phyloP scores from a whole-genome alignment of 2,888 invertebrate species.

The Horisme vitalbata region DNA sequence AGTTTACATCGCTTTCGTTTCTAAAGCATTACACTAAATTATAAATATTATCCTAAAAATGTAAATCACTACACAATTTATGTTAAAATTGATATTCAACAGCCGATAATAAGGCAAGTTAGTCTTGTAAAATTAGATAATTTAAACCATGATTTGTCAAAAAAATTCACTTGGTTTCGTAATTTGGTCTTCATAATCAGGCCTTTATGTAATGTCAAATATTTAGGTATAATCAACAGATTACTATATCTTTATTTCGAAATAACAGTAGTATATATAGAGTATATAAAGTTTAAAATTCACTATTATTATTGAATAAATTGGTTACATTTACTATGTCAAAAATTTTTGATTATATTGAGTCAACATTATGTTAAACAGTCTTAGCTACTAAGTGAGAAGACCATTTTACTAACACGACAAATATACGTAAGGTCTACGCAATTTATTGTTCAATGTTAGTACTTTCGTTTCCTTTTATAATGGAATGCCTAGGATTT shows the following conservation, averaged over 20 bases:
- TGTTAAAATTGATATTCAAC: constrained; percentile 48
- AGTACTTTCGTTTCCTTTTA: too few species aligned
- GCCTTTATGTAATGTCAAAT: constrained; percentile 1
- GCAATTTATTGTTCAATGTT: too few species aligned
- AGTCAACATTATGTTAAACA: too few species aligned
- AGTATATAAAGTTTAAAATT: not conserved
- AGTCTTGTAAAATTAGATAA: constrained; percentile 55
- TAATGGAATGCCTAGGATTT: too few species aligned
- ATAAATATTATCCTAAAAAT: constrained; percentile 22
- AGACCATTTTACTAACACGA: too few species aligned
- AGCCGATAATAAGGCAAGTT: constrained; percentile 76
- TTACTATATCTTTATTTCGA: not conserved
- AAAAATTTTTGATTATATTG: too few species aligned
- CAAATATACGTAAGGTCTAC: too few species aligned
- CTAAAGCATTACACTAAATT: constrained; percentile 12
- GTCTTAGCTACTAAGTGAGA: too few species aligned
- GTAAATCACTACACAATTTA: constrained; percentile 36
- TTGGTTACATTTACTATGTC: not conserved
- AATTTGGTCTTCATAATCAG: not conserved
- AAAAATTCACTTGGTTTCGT: constrained; percentile 1
- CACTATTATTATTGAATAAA: constrained; percentile 24
- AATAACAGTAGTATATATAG: not conserved
- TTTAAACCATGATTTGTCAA: constrained; percentile 23
- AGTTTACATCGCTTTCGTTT: constrained; percentile 3
- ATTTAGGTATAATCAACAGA: constrained; percentile 4